phyloP scores from a whole-genome alignment of 2,113 vertebrate genomes.

The Speoplatyrhinus poulsoni region DNA sequence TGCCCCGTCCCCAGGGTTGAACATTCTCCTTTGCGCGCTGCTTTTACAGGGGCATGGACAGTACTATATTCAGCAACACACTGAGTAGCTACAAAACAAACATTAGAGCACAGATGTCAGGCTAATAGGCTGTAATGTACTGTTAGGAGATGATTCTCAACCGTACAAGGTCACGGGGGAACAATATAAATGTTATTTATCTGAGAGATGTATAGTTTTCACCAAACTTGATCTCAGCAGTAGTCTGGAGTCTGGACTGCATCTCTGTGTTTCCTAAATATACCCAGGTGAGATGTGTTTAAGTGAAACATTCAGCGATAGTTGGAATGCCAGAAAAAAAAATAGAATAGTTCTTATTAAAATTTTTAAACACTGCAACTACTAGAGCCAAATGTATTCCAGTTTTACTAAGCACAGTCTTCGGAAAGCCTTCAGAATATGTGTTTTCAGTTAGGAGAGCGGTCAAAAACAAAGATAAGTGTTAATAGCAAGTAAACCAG shows the following conservation, averaged over 20 bases:
- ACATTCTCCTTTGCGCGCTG: conserved; percentile 56
- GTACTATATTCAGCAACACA: conserved; percentile 30
- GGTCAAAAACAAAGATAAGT: conserved; percentile 9
- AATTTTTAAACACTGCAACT: background rate
- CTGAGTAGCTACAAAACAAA: conserved; percentile 23
- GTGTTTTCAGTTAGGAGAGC: background rate
- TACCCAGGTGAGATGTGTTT: background rate
- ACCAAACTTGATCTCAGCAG: background rate
- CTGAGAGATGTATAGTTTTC: conserved; percentile 5
- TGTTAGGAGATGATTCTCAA: conserved; percentile 12
- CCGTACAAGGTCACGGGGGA: conserved; percentile 20
- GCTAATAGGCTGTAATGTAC: conserved; percentile 12
- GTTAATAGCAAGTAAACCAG: conserved; percentile 19
- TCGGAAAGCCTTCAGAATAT: background rate
- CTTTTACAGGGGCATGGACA: conserved; percentile 43
- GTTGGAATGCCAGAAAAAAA: background rate
- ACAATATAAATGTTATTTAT: conserved; percentile 1
- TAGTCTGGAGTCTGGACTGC: background rate
- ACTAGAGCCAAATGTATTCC: background rate
- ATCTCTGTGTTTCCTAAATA: background rate
- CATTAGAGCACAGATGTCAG: conserved; percentile 15
- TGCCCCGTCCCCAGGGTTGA: conserved; percentile 70
- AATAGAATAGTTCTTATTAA: background rate
- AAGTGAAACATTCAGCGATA: background rate
- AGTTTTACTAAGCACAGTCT: background rate